A percentile compares a stretch with the other conserved stretches of the same genome.
These are phyloP conservation scores for Perithous albicinctus DNA, from an alignment of 2,888 invertebrate genomes.

Conservation along the genomic window DNA sequence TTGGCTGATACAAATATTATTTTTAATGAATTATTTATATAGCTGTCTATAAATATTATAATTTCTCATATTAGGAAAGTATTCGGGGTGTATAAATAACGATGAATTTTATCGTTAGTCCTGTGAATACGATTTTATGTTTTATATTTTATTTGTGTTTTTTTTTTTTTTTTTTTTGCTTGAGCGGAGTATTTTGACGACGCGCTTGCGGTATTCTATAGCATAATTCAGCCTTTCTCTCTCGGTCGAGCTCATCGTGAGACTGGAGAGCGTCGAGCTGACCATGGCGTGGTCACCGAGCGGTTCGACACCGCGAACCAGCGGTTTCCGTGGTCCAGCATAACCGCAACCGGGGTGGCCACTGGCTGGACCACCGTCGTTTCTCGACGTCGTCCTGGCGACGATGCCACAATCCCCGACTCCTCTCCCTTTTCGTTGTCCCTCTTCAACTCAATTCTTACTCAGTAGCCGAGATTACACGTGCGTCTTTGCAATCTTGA, in stretches of 20 bases:
- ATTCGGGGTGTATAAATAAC: neutral
- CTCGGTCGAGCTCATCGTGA: constrained; percentile 31
- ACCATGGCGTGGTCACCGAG: constrained; percentile 77
- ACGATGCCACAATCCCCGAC: constrained; percentile 49
- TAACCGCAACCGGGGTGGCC: constrained; percentile 74
- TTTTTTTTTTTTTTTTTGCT: neutral
- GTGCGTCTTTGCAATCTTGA: constrained; percentile 5
- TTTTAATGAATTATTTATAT: neutral
- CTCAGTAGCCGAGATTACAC: neutral
- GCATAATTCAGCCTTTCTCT: constrained; percentile 32
- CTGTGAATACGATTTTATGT: neutral
- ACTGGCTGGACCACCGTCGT: constrained; percentile 48
- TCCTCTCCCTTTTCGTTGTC: neutral
- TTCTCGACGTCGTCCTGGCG: constrained; percentile 53
- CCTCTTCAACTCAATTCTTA: neutral
- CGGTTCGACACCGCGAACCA: constrained; percentile 82
- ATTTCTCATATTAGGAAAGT: no score
- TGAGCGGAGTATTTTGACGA: neutral
- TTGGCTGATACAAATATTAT: neutral
- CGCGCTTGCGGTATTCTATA: constrained; percentile 22
- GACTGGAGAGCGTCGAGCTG: constrained; percentile 69
- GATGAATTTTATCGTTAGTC: neutral
- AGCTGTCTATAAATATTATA: neutral
- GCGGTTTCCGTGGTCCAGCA: constrained; percentile 82
- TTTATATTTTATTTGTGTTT: neutral